Evolutionary conservation across 2,113 vertebrate species (phyloP), one percentile per base, ranked within the genome.

Genomic region (Notiomystis cincta): DNA sequence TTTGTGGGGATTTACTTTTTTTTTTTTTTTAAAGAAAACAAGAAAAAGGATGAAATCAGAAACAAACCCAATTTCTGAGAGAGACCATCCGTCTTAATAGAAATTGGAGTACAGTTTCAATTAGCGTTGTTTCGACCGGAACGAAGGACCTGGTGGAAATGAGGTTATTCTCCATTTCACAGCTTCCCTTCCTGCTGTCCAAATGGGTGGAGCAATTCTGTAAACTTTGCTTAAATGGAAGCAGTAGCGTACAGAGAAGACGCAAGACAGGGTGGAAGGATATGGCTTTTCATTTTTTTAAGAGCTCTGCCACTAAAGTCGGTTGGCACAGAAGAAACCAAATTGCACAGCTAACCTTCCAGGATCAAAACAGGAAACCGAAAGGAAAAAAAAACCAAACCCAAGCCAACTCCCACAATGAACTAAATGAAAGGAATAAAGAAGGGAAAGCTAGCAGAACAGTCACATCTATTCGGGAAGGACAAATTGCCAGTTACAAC

Each of bases 381-480:
- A 97, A 94, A 97, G 89, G 85, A 90, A 92, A 96, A 83, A 61
- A 93, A 94, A 88, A 2, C 92, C 96, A 94, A 88, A 2, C 92
- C 96, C 97, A 96, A 90, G 96, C 96, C 87, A 92, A 94, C 69
- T 96, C 91, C 93, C 96, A 89, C 80, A 95, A 90, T 4, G 13
- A 95, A 96, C 91, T 96, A 96, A 97, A 96, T 95, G 88, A 97
- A 97, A 97, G 96, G 93, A 96, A 96, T 96, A 97, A 95, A 97
- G 93, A 95, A 91, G 93, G 97, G 94, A 95, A 96, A 97, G 95
- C 97, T 97, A 97, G 97, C 95, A 96, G 93, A 96, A 97, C 96
- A 97, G 96, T 97, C 96, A 97, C 97, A 96, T 96, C 97, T 97
- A 97, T 62, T 94, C 0, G 8, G 96, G 96, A 95, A 97, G 95